Evolutionary conservation across 2,113 vertebrate genomes (phyloP), one percentile per base, ranked within the genome.

Genomic region (Planiliza haematocheilus): DNA sequence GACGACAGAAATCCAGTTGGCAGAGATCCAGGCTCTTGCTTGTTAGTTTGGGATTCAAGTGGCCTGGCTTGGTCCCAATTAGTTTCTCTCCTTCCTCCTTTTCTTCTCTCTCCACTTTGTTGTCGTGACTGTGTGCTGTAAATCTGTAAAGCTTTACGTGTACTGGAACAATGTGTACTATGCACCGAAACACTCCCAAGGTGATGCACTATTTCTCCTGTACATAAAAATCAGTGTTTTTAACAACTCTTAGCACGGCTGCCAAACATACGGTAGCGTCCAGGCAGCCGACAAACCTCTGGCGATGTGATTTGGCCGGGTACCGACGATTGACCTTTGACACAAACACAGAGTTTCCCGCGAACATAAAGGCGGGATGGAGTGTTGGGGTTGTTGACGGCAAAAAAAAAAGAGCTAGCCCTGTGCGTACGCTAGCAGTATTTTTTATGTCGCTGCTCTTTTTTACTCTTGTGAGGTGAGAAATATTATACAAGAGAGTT

Each of bases 61-160:
- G 42, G 69, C 79, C 50, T 87, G 81, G 74, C 79, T 77, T 16
- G 41, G 69, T 53, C 77, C 88, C 85, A 90, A 77, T 84, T 79
- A 82, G 72, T 72, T 52, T 67, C 60, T 64, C 76, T 77, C 58
- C 21, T 62, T 80, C 9, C 30, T 55, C 75, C 12, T 36, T 8
- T 53, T 66, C 51, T 60, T 77, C 41, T 75, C 46, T 55, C 48
- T 17, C 41, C 24, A 74, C 49, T 58, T 63, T 73, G 12, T 51
- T 62, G 52, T 71, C 57, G 65, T 57, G 13, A 4, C 72, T 10
- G 8, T 63, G 18, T 65, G 39, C 37, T 48, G 39, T 53, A 18
- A 1, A 60, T 42, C 39, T 0, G n/a, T n/a, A 45, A 42, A 71
- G 18, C 20, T 16, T 37, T 53, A 8, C 34, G 24, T 21, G 58